Conservation (phyloP, 2,797 vertebrate species). For the Tokudaia tokunoshimensis region DNA sequence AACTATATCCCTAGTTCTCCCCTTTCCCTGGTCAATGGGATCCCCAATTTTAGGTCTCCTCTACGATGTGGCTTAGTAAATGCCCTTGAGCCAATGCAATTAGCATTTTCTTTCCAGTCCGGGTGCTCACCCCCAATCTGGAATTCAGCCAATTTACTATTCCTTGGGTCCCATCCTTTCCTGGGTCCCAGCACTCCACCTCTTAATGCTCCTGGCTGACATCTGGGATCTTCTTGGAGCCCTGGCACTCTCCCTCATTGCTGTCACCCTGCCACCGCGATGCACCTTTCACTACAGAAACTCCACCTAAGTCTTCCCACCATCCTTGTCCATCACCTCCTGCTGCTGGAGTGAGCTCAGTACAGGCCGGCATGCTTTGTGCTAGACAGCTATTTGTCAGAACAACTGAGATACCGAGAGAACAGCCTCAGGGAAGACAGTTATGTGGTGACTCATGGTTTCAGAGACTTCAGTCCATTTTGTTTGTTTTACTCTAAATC, state of each 20-base stretch:
- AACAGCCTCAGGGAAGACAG: neutral
- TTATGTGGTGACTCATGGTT: neutral
- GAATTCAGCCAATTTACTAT: neutral
- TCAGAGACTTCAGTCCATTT: too few species aligned
- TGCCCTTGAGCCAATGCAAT: neutral
- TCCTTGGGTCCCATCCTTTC: fast-evolving
- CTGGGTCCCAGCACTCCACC: neutral
- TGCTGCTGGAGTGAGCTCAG: neutral
- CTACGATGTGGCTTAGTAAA: neutral
- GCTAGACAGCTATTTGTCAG: neutral
- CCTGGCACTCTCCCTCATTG: neutral
- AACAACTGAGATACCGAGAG: neutral
- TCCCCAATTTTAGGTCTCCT: neutral
- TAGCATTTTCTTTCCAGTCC: neutral
- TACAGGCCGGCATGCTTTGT: neutral
- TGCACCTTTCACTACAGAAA: neutral
- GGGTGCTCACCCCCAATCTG: neutral
- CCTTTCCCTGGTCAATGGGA: too few species aligned
- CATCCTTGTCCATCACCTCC: neutral
- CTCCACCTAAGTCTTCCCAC: too few species aligned
- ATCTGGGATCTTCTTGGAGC: neutral
- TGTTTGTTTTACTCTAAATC: neutral
- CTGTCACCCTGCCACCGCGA: too few species aligned
- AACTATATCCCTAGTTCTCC: neutral
- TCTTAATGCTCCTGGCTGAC: neutral